Base-by-base conservation (phyloP, 2,888 invertebrate species). In the Gymnosoma rotundatum region DNA sequence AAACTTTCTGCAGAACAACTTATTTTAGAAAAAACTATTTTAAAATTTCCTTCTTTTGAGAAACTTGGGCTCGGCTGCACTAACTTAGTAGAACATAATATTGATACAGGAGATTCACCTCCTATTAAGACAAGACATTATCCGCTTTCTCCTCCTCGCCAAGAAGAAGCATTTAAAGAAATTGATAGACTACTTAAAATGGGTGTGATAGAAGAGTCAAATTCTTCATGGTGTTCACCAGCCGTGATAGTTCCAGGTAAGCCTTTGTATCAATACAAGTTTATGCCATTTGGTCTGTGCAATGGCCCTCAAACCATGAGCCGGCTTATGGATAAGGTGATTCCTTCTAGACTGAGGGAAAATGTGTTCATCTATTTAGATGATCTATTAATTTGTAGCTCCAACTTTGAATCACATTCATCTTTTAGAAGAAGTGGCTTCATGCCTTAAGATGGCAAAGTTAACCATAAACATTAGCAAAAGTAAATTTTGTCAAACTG, bases 241-340 rank as follows among this genome's bases (percentile, higher is more conserved):
- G 52, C 42, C 4, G 74, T 75, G 2, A 67, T 45, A 6, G 32
- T 78, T 3, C 78, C 69, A 25, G 69, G 78, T 6, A 78, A 61
- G 18, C 78, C 78, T 0, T 21, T 75, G 1, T 87, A 82, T 69
- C 86, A 86, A 25, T 87, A 78, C 32, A 76, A 52, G 38, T 38
- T 38, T 38, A 38, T 38, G 38, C 38, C 38, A n/a, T 74, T 74
- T 18, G 74, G 74, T 0, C 63, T 74, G 20, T 74, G 74, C 36
- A 74, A 74, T 54, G 74, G 74, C 12, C 74, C 81, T 6, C 83
- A 85, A 70, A 79, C 79, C 10, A 80, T 87, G 75, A 78, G 38
- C 6, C 38, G 38, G 7, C 38, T 38, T 1, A 84, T 85, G 78
- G 78, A 79, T 48, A 76, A 74, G 32, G 63, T 76, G 0, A 79